Percentiles rank a stretch among this genome's conserved stretches.
Conservation (phyloP, 2,113 vertebrate species). For the Sapajus apella region DNA sequence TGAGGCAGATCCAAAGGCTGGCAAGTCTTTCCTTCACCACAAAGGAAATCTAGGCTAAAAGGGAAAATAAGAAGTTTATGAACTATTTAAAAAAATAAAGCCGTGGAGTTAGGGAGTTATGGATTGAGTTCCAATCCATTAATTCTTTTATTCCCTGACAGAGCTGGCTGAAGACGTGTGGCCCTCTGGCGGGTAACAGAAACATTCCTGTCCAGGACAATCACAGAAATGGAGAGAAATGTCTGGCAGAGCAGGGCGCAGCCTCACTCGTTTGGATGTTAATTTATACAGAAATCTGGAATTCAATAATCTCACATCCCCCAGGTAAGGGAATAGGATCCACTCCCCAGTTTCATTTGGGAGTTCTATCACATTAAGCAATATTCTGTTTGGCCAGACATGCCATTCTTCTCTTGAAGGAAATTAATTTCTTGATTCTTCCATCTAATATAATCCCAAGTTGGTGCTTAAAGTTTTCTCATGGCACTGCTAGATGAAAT, state of each 20-base stretch:
- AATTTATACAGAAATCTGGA: conserved; percentile 80
- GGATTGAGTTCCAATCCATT: conserved; percentile 81
- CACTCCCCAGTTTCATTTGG: conserved; percentile 76
- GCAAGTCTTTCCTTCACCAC: conserved; percentile 66
- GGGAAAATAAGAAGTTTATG: conserved; percentile 78
- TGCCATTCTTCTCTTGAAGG: conserved; percentile 78
- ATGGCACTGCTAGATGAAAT: conserved; percentile 56
- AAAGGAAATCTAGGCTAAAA: conserved; percentile 71
- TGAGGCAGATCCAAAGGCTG: conserved; percentile 51
- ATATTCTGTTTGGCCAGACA: conserved; percentile 80
- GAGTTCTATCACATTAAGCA: conserved; percentile 77
- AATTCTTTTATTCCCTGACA: conserved; percentile 79
- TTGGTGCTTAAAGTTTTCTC: conserved; percentile 75
- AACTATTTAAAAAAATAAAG: conserved; percentile 83
- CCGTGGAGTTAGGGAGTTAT: conserved; percentile 72
- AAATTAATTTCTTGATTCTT: conserved; percentile 84
- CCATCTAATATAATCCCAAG: conserved; percentile 75
- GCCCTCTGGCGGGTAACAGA: conserved; percentile 19
- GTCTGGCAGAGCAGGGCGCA: background rate
- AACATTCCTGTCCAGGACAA: background rate
- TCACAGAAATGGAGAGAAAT: background rate
- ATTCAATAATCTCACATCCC: conserved; percentile 81
- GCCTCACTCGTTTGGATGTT: conserved; percentile 71
- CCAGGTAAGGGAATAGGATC: conserved; percentile 67
- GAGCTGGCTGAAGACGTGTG: conserved; percentile 59